A percentile compares a stretch with the other conserved stretches of the same genome.
phyloP scores from a whole-genome alignment of 37 sponge, comb jelly and placozoan genomes.

The Spongilla lacustris region DNA sequence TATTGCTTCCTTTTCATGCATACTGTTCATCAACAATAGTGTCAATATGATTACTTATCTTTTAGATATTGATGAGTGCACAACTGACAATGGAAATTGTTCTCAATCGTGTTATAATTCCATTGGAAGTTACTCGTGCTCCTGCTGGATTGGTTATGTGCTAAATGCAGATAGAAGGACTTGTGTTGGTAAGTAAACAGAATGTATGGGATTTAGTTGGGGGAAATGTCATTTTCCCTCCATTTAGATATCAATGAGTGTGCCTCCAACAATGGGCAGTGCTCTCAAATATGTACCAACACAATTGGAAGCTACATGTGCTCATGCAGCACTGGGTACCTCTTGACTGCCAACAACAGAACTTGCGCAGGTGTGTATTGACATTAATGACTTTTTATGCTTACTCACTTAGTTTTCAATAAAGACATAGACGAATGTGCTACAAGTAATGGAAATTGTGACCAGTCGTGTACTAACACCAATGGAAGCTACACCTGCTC shows the following conservation, averaged over 20 bases:
- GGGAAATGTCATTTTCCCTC: not conserved
- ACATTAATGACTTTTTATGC: not conserved
- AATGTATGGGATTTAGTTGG: no score
- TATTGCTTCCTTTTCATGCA: no score
- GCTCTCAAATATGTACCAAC: slow-evolving; percentile 45
- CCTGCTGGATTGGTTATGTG: slow-evolving; percentile 17
- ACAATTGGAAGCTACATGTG: slow-evolving; percentile 33
- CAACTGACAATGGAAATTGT: slow-evolving; percentile 43
- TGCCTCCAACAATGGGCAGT: slow-evolving; percentile 24
- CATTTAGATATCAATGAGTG: slow-evolving; percentile 42
- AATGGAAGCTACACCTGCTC: slow-evolving; percentile 12
- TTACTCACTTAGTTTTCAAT: not conserved
- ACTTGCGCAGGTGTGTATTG: not conserved
- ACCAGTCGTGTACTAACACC: not conserved
- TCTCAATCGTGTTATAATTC: slow-evolving; percentile 21
- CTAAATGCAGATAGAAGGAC: slow-evolving; percentile 3
- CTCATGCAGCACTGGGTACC: slow-evolving; percentile 20
- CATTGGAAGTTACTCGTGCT: slow-evolving; percentile 19
- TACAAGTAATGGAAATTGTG: not conserved
- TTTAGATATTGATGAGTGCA: slow-evolving; percentile 43
- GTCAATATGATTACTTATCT: no score
- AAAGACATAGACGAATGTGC: slow-evolving; percentile 50
- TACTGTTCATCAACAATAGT: no score
- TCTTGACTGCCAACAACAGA: not conserved
- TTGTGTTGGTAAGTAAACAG: not conserved